Base-by-base conservation (phyloP, 2,797 vertebrate species). In the Fratercula arctica region DNA sequence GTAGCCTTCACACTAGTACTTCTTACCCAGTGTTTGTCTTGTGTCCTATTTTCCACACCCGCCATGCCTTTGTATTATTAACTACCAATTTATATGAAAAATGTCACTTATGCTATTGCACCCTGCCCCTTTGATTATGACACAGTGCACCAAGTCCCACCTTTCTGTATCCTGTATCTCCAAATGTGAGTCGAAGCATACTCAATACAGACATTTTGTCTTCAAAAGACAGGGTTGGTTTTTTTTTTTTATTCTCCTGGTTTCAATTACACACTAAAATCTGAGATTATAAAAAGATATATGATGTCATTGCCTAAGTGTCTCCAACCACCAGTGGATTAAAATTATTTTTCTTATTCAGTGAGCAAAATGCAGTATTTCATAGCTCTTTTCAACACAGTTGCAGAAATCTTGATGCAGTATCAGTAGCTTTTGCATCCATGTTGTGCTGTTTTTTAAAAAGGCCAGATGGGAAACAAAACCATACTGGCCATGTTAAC, bases 241-340 rank as follows among this genome's bases (percentile, higher is more conserved):
- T 28, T 4, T 48, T 64, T 31, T 4, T 45, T 64, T 85, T 61
- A 21, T 59, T 48, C 35, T 73, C 41, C 72, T 87, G 79, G 35
- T 93, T 91, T 89, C 82, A 93, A 68, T 56, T 83, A 61, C 66
- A 48, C 35, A 8, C 26, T 48, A 21, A 88, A 60, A 46, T 43
- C 64, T 72, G 56, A 84, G 76, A 83, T 90, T 85, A 85, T 88
- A 63, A 94, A 93, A 95, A 83, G 28, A 45, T 70, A 37, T 56
- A 67, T 41, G 43, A 86, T 59, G 76, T 94, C 76, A 82, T 19
- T 63, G 51, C 64, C 89, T 37, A 75, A 61, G 15, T 56, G 76
- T 84, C 57, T 88, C 83, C 88, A 93, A 19, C 59, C 51, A 78
- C 19, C 28, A 81, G 39, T 1, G 6, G 23, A 64, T 68, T 85